Base-by-base conservation (phyloP, 2,113 vertebrate genomes). In the Glaucidium brasilianum region DNA sequence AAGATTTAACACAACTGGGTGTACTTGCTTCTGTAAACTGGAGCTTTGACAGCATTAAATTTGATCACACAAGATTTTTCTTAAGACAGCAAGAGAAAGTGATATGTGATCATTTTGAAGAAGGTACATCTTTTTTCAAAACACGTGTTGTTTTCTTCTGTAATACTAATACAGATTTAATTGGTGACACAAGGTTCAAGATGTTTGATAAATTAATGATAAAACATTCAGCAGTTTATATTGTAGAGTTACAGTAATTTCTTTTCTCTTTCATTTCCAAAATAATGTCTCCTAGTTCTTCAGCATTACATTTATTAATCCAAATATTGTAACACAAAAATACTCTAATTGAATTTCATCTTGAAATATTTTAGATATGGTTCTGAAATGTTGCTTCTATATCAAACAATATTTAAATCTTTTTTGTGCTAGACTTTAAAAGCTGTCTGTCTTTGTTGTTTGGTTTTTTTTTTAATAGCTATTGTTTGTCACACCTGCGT, bases 31-130 rank as follows among this genome's bases (percentile, higher is more conserved):
- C 94, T 89, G 82, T 95, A 82, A 94, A 93, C 8, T 98, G 98
- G 98, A 98, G 77, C 22, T 98, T 98, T 96, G 92, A 92, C 68
- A 96, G 89, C 9, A 34, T 98, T 89, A 85, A 93, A 92, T 98
- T 98, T 94, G 98, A 98, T 77, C 93, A 98, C 30, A 98, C 98
- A 88, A 97, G 98, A 29, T 98, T 98, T 95, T 97, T 98, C 87
- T 97, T 98, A 92, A 98, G 98, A 56, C 97, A 98, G 75, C 98
- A 98, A 96, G 98, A 98, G 86, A 98, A 98, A 96, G 37, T 96
- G 62, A 59, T 98, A 82, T 97, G 82, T 29, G 97, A 98, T 95
- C 20, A 4, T 76, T 68, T 97, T 89, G 91, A 96, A 84, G 93
- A 97, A 97, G 98, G 98, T 98, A 94, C 15, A 81, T 68, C 16